A percentile compares a stretch with the other conserved stretches of the same genome.
Evolutionary conservation across 2,888 invertebrate genomes (phyloP).

Genomic region (Pachycephus smyrnensis): DNA sequence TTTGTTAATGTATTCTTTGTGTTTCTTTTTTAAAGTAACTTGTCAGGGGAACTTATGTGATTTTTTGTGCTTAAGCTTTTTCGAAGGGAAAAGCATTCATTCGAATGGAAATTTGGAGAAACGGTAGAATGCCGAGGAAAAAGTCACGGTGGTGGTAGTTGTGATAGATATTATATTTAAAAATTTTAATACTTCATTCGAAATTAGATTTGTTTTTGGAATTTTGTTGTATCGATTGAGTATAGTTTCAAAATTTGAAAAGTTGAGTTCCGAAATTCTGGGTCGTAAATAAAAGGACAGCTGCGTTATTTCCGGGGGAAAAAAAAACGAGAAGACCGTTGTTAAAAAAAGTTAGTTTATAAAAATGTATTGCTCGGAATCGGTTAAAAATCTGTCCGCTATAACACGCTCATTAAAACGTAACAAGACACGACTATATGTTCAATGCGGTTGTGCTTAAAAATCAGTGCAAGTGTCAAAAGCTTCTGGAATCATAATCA

Average conservation of each 20-base stretch:
- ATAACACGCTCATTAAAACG: not conserved
- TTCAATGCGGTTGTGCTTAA: not conserved
- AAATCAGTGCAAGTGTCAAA: not conserved
- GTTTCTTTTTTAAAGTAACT: not conserved
- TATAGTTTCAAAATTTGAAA: not conserved
- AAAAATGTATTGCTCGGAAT: not conserved
- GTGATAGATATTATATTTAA: not conserved
- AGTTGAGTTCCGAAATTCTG: not conserved
- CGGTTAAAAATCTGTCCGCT: not conserved
- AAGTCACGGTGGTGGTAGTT: not conserved
- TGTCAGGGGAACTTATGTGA: not conserved
- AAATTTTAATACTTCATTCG: not conserved
- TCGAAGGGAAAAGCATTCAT: not conserved
- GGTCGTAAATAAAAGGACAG: not conserved
- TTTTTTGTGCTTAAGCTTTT: not conserved
- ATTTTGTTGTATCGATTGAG: not conserved
- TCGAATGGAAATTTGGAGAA: not conserved
- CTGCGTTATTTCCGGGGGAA: not conserved
- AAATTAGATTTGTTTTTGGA: not conserved
- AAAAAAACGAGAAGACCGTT: too few relatives aligned
- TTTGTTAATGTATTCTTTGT: not conserved
- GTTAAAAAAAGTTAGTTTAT: not conserved
- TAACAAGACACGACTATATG: not conserved
- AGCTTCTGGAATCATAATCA: not conserved
- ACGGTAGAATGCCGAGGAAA: not conserved